Conservation (phyloP, 2,113 vertebrate species). For the cat (Felis catus) region F.catus_Fca126_mat1.0 CM031420.1:26390001-26390500, state of each 20-base stretch:
- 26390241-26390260: background rate
- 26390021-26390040: background rate
- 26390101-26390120: background rate
- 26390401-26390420: background rate
- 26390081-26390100: background rate
- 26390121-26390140: background rate
- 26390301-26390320: background rate
- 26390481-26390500: background rate
- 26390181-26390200: background rate
- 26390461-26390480: background rate
- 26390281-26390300: background rate
- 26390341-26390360: background rate
- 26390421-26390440: background rate
- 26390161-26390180: background rate
- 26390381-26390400: background rate
- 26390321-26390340: too few species aligned
- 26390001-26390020: background rate
- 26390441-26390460: background rate
- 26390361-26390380: background rate
- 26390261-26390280: background rate
- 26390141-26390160: background rate
- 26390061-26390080: background rate
- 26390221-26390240: background rate
- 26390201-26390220: background rate
- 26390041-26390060: background rate